phyloP scores from a whole-genome alignment of 2,113 vertebrate species.

The Phyllopteryx taeniolatus region DNA sequence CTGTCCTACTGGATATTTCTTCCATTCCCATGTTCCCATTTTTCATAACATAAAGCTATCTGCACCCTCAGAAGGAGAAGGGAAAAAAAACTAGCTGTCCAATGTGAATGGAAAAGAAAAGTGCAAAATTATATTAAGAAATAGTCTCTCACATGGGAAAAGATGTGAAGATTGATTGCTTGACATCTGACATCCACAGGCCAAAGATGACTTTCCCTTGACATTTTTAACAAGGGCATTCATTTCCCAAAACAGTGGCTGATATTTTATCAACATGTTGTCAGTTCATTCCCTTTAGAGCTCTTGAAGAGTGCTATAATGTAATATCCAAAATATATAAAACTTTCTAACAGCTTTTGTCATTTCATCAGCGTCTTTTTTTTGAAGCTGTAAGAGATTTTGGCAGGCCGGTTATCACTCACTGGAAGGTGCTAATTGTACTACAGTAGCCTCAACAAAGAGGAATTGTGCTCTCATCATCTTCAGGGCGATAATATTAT shows the following conservation, averaged over 20 bases:
- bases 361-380: background rate
- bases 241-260: slow-evolving; percentile 9
- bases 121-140: slow-evolving; percentile 27
- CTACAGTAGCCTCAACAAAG: background rate
- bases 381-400: background rate
- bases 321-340: background rate
- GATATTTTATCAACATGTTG: background rate
- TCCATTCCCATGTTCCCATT: slow-evolving; percentile 26
- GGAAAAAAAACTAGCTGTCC: slow-evolving; percentile 25
- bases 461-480: background rate
- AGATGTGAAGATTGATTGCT: slow-evolving; percentile 22
- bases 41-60: slow-evolving; percentile 29
- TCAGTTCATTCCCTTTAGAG: background rate
- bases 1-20: slow-evolving; percentile 23
- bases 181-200: slow-evolving; percentile 1
- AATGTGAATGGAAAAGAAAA: slow-evolving; percentile 31
- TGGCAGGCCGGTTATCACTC: background rate
- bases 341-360: background rate
- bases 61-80: slow-evolving; percentile 36
- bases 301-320: background rate
- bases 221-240: background rate
- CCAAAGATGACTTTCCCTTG: slow-evolving; percentile 16
- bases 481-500: background rate
- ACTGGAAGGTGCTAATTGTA: background rate
- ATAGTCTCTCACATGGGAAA: slow-evolving; percentile 4